These are phyloP conservation scores for Stramonita haemastoma DNA, from an alignment of 2,888 invertebrate species.

Conservation along the genomic window DNA sequence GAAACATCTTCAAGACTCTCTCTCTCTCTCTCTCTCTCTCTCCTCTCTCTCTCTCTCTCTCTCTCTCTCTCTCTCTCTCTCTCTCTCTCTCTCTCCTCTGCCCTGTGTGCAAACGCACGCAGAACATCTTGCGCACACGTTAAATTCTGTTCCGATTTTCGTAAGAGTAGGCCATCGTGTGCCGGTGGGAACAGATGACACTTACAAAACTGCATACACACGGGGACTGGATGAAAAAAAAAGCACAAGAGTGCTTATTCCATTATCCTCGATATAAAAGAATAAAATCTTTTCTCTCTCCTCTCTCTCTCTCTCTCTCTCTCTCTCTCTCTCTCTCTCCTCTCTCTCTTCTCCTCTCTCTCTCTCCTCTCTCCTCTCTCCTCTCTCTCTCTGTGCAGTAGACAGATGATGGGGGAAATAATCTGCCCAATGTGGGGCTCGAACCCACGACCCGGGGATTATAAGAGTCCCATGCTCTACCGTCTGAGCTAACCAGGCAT, in stretches of 20 bases:
- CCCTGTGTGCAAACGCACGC: too few species aligned
- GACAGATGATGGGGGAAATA: too few species aligned
- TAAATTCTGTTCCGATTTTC: too few species aligned
- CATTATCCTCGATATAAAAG: background rate
- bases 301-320: background rate
- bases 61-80: background rate
- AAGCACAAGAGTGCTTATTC: background rate
- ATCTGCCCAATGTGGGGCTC: constrained; percentile 81
- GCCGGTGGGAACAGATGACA: too few species aligned
- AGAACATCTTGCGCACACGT: too few species aligned
- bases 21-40: background rate
- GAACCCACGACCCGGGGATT: constrained; percentile 82
- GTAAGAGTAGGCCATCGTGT: too few species aligned
- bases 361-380: background rate
- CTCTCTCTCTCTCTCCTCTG: too few species aligned
- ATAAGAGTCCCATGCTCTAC: constrained; percentile 76
- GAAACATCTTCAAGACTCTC: too few species aligned
- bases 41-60: constrained; percentile 4
- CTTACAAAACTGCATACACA: too few species aligned
- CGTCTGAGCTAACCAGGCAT: constrained; percentile 56
- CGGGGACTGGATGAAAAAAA: too few species aligned
- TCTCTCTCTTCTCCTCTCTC: background rate
- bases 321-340: background rate
- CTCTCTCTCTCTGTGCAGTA: background rate
- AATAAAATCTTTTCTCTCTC: background rate